Evolutionary conservation across 2,888 invertebrate genomes (phyloP), one percentile per base, ranked within the genome.

Genomic region (Xestia c-nigrum): DNA sequence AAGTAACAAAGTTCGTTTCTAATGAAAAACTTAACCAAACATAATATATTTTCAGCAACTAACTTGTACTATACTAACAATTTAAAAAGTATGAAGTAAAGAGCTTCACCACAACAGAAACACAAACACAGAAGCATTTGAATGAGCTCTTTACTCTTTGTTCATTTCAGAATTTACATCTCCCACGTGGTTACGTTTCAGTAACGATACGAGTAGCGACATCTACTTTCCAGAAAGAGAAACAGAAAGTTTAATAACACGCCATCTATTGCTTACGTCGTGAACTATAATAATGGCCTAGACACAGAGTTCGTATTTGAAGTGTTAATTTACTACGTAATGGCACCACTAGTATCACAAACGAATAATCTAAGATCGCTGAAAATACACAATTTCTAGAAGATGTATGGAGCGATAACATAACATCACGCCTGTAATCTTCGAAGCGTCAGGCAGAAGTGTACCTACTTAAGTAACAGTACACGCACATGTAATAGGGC

Each of bases 291-390:
- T 74, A 74, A 78, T 72, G 50, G 31, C 31, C 47, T 16, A 21
- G 38, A 14, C 64, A 63, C 84, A 40, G 31, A 10, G 52, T 16
- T 65, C 24, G 43, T 40, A 64, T 80, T 68, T 87, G 76, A 78
- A 84, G 71, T 73, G 63, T 38, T 80, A 55, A 67, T 76, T 76
- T 73, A 63, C 74, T 65, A 72, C 74, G 10, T 65, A 79, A 79
- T 72, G 86, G 86, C 88, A 88, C 86, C 86, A 88, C 86, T 81
- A 43, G 86, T 80, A 77, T 19, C 47, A 12, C n/a, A 24, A 75
- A 50, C 43, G 5, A 52, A 47, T 50, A 6, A 24, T 57, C 21
- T 40, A 40, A 50, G 43, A 38, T 64, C 16, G n/a, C 57, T 24
- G 21, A 24, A 68, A n/a, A 47, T 47, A 68, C 4, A 50, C 14